Evolutionary conservation across 1,140 invertebrate genomes (phyloP).

Genomic region (Gonatopus flavifemur): DNA sequence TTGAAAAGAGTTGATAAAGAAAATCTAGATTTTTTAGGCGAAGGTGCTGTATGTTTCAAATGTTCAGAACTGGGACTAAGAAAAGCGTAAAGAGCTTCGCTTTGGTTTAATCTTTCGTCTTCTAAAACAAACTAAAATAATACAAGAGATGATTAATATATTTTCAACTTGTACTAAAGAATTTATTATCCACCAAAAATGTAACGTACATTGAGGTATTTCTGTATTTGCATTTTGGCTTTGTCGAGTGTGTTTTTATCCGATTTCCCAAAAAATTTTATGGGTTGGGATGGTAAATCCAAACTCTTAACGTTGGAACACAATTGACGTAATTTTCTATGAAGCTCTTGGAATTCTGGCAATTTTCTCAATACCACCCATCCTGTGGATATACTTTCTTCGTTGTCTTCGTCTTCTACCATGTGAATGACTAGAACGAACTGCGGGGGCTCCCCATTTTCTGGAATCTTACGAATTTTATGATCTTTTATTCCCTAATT

Average conservation of each 20-base stretch:
- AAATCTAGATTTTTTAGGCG: constrained; percentile 81
- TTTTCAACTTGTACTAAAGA: constrained; percentile 5
- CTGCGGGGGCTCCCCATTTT: constrained; percentile 77
- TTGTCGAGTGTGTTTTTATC: constrained; percentile 79
- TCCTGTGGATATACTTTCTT: constrained; percentile 69
- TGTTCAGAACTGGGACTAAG: constrained; percentile 87
- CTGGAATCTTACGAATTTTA: constrained; percentile 57
- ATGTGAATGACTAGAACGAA: constrained; percentile 83
- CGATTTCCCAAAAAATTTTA: constrained; percentile 79
- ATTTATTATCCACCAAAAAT: constrained; percentile 16
- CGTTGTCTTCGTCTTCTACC: constrained; percentile 64
- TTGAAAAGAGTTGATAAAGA: constrained; percentile 84
- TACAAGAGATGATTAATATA: too few species aligned
- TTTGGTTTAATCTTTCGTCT: constrained; percentile 83
- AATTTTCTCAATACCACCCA: constrained; percentile 84
- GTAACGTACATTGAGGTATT: constrained; percentile 75
- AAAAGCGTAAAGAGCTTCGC: constrained; percentile 86
- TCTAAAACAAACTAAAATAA: constrained; percentile 75
- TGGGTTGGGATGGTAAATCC: constrained; percentile 76
- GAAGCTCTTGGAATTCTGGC: constrained; percentile 81
- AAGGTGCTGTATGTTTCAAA: constrained; percentile 74
- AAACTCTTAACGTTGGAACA: constrained; percentile 77
- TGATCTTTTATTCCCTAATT: constrained; percentile 2
- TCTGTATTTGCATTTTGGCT: constrained; percentile 79
- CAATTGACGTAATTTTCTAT: constrained; percentile 80